These are phyloP conservation scores for Anastrepha ludens DNA, from an alignment of 1,140 invertebrate genomes.

Conservation along the genomic window DNA sequence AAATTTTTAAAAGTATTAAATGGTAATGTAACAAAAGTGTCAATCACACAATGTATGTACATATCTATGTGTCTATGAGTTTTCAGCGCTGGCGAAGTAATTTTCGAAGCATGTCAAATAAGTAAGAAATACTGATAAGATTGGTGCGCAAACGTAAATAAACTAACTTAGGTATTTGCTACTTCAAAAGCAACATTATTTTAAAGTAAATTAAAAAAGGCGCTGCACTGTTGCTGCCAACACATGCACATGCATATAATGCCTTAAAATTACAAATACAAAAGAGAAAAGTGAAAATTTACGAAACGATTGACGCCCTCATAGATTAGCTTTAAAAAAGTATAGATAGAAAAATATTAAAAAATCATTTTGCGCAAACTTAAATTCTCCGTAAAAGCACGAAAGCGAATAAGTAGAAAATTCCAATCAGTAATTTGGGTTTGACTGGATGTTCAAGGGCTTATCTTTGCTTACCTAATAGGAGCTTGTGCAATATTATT, in stretches of 20 bases:
- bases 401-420: not conserved
- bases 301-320: not conserved
- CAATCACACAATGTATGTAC: not conserved
- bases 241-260: not conserved
- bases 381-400: not conserved
- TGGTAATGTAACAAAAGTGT: constrained; percentile 5
- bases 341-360: not conserved
- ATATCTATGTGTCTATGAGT: not conserved
- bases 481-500: not conserved
- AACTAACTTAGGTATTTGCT: not conserved
- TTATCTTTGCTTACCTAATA: constrained; percentile 4
- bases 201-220: not conserved
- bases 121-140: constrained; percentile 28
- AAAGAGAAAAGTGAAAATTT: not conserved
- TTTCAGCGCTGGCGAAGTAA: not conserved
- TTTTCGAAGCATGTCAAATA: constrained; percentile 41
- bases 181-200: not conserved
- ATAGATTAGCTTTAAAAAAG: no score
- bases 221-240: no score
- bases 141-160: not conserved
- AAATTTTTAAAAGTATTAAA: not conserved
- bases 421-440: not conserved
- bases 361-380: not conserved
- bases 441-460: not conserved
- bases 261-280: not conserved